Conservation (phyloP, 2,888 invertebrate species). For the Cynaeus angustus region DNA sequence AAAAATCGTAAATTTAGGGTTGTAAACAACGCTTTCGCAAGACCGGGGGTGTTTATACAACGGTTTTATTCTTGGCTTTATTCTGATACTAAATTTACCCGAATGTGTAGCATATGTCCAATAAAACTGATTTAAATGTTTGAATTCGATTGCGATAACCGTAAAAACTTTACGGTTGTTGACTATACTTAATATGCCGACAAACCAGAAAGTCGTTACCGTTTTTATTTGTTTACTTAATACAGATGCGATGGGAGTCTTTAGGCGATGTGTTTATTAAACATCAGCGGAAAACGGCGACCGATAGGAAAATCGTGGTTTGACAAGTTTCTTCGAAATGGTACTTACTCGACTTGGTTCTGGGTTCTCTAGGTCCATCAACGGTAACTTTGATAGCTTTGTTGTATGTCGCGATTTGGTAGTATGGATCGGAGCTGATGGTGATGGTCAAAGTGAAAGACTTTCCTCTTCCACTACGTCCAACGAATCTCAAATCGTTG, state of each 20-base stretch:
- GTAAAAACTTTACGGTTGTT: conserved; percentile 55
- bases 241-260: conserved; percentile 59
- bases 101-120: conserved; percentile 61
- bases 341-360: conserved; percentile 96
- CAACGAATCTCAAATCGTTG: conserved; percentile 98
- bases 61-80: conserved; percentile 55
- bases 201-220: conserved; percentile 64
- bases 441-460: conserved; percentile 96
- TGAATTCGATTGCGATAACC: conserved; percentile 60
- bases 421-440: conserved; percentile 82
- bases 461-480: conserved; percentile 97
- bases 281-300: conserved; percentile 44
- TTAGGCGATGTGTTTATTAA: conserved; percentile 59
- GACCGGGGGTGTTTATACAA: conserved; percentile 39
- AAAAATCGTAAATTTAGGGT: conserved; percentile 28
- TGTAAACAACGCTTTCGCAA: conserved; percentile 39
- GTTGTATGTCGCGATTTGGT: conserved; percentile 93
- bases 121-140: conserved; percentile 61
- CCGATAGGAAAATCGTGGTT: not conserved
- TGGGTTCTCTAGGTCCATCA: conserved; percentile 97
- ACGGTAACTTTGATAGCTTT: conserved; percentile 99
- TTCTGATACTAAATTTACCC: conserved; percentile 57
- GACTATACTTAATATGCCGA: conserved; percentile 63
- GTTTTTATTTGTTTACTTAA: conserved; percentile 65
- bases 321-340: no score